Percentiles rank a stretch among this genome's conserved stretches.
phyloP scores from a whole-genome alignment of 2,797 vertebrate species.

The Petrocephalus schoutedeni region DNA sequence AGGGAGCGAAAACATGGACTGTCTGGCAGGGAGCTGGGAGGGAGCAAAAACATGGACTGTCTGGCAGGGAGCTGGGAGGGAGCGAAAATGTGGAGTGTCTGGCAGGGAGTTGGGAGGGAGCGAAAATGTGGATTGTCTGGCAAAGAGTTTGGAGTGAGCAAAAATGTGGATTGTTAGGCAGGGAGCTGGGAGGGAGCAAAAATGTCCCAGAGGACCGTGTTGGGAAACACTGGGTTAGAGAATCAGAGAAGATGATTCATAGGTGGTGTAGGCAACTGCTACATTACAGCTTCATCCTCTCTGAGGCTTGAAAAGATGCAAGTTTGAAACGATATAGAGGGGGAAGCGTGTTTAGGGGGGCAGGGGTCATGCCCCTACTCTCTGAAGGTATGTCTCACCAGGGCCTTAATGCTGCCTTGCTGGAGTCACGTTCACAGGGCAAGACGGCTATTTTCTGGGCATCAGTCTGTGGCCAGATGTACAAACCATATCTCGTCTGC shows the following conservation, averaged over 20 bases:
- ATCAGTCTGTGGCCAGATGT: conserved; percentile 53
- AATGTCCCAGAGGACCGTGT: neutral
- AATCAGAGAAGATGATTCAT: neutral
- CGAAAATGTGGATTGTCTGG: neutral
- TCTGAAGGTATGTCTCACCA: conserved; percentile 48
- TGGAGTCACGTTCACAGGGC: conserved; percentile 49
- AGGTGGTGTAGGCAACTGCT: neutral
- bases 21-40: neutral
- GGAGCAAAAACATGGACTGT: neutral
- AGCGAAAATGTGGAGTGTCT: too few relatives aligned
- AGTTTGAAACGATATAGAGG: neutral
- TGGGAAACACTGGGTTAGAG: neutral
- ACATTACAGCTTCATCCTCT: neutral
- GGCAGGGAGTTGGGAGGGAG: too few relatives aligned
- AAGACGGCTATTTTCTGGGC: conserved; percentile 37
- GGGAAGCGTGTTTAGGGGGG: too few relatives aligned
- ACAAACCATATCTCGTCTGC: conserved; percentile 54
- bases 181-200: too few relatives aligned
- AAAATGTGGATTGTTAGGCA: too few relatives aligned
- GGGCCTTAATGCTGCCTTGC: conserved; percentile 36
- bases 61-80: too few relatives aligned
- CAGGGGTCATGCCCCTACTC: neutral
- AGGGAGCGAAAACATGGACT: neutral
- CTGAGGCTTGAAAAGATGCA: neutral
- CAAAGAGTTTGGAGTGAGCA: too few relatives aligned